These are phyloP conservation scores for Gasteruption jaculator DNA, from an alignment of 2,888 invertebrate species.

Conservation along the genomic window DNA sequence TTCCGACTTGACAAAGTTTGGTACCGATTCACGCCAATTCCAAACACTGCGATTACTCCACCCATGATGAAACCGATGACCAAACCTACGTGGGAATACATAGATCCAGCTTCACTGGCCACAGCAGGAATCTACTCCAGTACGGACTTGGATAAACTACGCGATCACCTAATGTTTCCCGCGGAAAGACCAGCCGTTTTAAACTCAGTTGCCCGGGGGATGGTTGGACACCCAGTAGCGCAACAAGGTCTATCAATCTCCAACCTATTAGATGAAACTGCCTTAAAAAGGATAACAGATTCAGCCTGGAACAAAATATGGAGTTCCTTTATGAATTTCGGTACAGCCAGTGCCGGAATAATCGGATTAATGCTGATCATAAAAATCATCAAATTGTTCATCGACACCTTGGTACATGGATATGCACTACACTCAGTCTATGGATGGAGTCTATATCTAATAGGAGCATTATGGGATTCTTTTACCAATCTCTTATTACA, in stretches of 20 bases:
- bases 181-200: conserved; percentile 11
- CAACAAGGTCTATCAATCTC: conserved; percentile 7
- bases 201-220: conserved; percentile 7
- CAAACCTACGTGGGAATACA: no score
- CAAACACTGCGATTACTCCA: no score
- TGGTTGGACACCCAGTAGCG: neutral
- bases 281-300: no score
- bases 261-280: conserved; percentile 9
- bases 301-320: no score
- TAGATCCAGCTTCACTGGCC: no score
- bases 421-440: conserved; percentile 11
- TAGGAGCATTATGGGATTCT: no score
- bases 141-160: conserved; percentile 2
- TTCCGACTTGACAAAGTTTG: no score
- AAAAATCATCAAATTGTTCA: conserved; percentile 9
- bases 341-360: conserved; percentile 13
- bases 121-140: conserved; percentile 3
- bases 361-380: conserved; percentile 9
- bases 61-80: no score
- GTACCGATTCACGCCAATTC: no score
- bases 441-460: conserved; percentile 9
- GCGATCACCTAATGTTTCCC: conserved; percentile 10
- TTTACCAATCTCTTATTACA: no score
- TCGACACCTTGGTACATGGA: conserved; percentile 10
- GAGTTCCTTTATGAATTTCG: no score